These are phyloP conservation scores for Falco berigora DNA, from an alignment of 2,797 vertebrate genomes.

Conservation along the genomic window DNA sequence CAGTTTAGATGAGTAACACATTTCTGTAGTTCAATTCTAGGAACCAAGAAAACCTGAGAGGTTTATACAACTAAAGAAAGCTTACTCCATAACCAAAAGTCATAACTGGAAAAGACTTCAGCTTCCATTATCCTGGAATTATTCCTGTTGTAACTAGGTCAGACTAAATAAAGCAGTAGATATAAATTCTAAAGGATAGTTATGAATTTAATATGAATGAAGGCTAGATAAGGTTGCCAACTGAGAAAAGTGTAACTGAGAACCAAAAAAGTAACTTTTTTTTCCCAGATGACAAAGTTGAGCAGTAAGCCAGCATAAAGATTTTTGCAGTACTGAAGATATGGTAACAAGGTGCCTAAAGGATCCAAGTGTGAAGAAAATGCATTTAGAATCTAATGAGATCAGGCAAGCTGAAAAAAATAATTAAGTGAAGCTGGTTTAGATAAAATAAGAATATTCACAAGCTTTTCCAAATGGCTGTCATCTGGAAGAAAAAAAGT, in stretches of 20 bases:
- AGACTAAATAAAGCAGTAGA: constrained; percentile 1
- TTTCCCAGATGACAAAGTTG: not conserved
- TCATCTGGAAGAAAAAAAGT: not conserved
- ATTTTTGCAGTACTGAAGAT: not conserved
- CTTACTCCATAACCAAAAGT: not conserved
- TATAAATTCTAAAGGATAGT: not conserved
- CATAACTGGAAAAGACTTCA: not conserved
- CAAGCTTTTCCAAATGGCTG: not conserved
- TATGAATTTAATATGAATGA: not conserved
- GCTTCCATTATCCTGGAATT: not conserved
- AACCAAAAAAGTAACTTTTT: not conserved
- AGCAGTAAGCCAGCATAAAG: not conserved
- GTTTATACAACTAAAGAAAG: not conserved
- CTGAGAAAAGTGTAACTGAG: not conserved
- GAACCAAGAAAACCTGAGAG: not conserved
- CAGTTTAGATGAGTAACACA: not conserved
- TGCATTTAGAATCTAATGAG: not conserved
- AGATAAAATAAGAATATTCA: not conserved
- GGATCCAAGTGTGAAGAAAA: not conserved
- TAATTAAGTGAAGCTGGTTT: not conserved
- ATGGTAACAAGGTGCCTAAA: not conserved
- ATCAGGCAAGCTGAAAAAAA: not conserved
- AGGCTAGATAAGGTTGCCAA: not conserved
- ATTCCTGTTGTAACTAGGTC: not conserved
- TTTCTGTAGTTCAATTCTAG: not conserved